Conservation (phyloP, 2,888 invertebrate species). For the Thera obeliscata region DNA sequence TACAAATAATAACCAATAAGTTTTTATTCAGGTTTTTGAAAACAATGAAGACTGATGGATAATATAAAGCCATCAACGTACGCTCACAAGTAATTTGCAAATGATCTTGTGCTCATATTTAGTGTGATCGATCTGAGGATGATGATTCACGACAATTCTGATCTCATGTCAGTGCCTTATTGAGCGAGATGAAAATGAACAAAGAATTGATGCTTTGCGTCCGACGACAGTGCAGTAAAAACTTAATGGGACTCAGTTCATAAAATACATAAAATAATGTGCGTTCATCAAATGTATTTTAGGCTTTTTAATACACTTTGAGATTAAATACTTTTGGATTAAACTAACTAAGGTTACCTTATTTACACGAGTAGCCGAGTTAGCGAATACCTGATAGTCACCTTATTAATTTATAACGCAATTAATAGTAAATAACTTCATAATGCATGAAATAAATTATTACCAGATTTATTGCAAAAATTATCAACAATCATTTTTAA, state of each 20-base stretch:
- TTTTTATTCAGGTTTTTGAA: too few species aligned
- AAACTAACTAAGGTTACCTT: too few species aligned
- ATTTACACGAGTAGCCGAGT: too few species aligned
- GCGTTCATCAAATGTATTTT: slow-evolving; percentile 3
- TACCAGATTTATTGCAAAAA: too few species aligned
- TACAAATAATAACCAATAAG: too few species aligned
- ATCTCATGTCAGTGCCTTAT: slow-evolving; percentile 41
- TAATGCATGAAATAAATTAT: too few species aligned
- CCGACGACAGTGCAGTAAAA: slow-evolving; percentile 31
- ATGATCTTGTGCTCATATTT: slow-evolving; percentile 34
- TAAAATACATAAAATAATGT: slow-evolving; percentile 17
- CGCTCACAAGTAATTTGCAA: slow-evolving; percentile 14
- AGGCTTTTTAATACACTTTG: neutral
- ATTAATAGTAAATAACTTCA: too few species aligned
- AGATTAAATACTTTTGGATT: too few species aligned
- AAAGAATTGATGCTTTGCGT: slow-evolving; percentile 34
- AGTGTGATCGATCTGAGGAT: slow-evolving; percentile 31
- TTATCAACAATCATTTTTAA: too few species aligned
- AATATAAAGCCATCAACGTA: slow-evolving; percentile 6
- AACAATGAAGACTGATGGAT: too few species aligned
- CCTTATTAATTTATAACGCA: too few species aligned
- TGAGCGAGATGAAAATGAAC: slow-evolving; percentile 41
- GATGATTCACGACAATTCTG: slow-evolving; percentile 39
- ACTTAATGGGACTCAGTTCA: slow-evolving; percentile 27
- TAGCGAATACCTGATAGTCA: too few species aligned